Conservation (phyloP, 2,888 invertebrate species). For the Deilephila elpenor region DNA sequence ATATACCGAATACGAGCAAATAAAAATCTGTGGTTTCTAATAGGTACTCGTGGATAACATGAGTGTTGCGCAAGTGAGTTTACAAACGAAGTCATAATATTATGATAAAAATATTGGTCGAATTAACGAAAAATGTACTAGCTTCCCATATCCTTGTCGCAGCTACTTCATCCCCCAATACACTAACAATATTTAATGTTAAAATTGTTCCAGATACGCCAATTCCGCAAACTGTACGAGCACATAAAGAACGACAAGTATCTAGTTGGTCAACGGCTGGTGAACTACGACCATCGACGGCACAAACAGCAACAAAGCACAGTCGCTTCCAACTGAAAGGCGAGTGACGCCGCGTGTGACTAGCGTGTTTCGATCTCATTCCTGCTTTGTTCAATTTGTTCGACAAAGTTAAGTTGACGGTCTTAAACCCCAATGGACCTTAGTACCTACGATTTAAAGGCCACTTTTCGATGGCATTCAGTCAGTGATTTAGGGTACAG, state of each 20-base stretch:
- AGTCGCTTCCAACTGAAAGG: conserved; percentile 59
- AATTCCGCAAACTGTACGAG: conserved; percentile 97
- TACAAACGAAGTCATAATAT: background rate
- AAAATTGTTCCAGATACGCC: conserved; percentile 89
- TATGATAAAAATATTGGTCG: no score
- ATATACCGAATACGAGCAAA: no score
- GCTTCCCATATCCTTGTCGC: no score
- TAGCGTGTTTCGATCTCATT: conserved; percentile 30
- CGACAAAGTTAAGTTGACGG: background rate
- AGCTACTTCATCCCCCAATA: no score
- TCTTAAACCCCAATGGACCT: background rate
- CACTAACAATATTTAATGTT: background rate
- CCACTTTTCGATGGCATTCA: no score
- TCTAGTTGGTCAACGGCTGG: conserved; percentile 97
- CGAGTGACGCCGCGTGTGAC: conserved; percentile 13
- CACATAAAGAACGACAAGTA: conserved; percentile 99
- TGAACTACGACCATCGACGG: conserved; percentile 96
- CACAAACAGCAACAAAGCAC: conserved; percentile 80
- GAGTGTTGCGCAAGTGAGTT: background rate
- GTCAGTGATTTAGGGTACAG: background rate
- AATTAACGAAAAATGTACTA: no score
- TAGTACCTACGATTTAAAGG: no score
- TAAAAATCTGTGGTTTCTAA: background rate
- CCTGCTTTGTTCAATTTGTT: conserved; percentile 18
- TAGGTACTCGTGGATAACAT: background rate